Evolutionary conservation across 2,113 vertebrate species (phyloP).

Genomic region (Eptesicus fuscus): DNA sequence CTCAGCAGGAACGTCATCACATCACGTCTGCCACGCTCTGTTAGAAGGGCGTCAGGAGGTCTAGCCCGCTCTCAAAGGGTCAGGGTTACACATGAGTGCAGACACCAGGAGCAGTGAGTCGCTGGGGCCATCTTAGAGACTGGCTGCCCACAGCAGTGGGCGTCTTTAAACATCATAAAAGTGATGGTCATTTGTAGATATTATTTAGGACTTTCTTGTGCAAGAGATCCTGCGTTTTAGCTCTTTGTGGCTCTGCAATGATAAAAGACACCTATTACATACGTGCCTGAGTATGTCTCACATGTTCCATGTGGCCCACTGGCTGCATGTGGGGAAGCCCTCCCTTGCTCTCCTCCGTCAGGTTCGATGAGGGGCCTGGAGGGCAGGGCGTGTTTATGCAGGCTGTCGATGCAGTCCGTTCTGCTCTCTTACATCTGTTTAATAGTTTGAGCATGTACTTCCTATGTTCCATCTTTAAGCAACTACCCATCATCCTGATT

Average conservation of each 20-base stretch:
- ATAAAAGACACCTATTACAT: neutral
- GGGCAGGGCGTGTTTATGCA: neutral
- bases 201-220: neutral
- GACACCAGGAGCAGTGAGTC: neutral
- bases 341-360: neutral
- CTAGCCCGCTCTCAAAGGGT: neutral
- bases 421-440: neutral
- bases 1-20: neutral
- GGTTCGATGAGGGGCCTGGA: neutral
- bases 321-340: neutral
- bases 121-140: neutral
- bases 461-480: slow-evolving; percentile 14
- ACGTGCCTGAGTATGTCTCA: neutral
- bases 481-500: slow-evolving; percentile 45
- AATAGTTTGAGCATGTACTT: neutral
- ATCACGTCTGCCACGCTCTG: neutral
- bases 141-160: neutral
- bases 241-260: neutral
- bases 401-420: neutral
- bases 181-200: neutral
- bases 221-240: neutral
- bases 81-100: neutral
- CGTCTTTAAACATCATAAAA: neutral
- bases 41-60: neutral
- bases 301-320: neutral